phyloP scores from a whole-genome alignment of 2,113 vertebrate species.

The Chunga burmeisteri region DNA sequence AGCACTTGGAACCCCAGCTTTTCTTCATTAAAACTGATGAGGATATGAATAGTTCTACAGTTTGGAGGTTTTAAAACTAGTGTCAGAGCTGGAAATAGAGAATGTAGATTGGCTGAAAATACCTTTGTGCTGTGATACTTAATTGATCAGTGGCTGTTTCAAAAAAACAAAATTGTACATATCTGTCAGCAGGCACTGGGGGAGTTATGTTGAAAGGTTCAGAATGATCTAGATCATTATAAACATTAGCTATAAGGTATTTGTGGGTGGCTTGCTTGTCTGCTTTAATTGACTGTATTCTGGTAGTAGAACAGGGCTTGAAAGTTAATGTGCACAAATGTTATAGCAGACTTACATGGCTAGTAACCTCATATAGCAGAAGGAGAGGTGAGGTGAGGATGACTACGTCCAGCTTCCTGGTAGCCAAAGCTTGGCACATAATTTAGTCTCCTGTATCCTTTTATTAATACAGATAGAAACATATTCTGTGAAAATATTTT shows the following conservation, averaged over 20 bases:
- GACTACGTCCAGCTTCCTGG: background rate
- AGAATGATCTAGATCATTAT: background rate
- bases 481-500: background rate
- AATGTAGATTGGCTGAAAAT: background rate
- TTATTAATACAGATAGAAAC: background rate
- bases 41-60: background rate
- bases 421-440: background rate
- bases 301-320: background rate
- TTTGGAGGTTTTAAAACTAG: background rate
- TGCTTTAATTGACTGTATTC: background rate
- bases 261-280: background rate
- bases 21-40: slow-evolving; percentile 19
- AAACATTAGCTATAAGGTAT: background rate
- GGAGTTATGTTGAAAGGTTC: background rate
- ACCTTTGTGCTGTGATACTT: background rate
- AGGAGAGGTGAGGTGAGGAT: background rate
- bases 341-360: background rate
- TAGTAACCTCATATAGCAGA: background rate
- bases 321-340: background rate
- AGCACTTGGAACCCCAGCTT: background rate
- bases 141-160: background rate
- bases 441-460: background rate
- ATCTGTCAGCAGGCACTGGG: background rate
- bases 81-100: background rate
- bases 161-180: background rate